phyloP scores from a whole-genome alignment of 2,113 vertebrate genomes.

The Podocnemis expansa region DNA sequence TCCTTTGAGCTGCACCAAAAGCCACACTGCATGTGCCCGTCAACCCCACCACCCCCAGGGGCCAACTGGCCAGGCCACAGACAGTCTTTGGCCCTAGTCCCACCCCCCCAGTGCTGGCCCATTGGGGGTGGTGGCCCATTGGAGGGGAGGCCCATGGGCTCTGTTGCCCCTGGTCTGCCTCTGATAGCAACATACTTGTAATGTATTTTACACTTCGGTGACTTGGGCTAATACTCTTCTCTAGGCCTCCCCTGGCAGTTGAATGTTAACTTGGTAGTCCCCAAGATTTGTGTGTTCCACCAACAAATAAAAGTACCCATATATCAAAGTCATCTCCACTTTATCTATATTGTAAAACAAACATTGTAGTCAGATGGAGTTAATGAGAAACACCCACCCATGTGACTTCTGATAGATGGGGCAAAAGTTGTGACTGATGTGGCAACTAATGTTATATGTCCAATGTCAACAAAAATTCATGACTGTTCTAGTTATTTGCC shows the following conservation, averaged over 20 bases:
- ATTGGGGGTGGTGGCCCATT: no score
- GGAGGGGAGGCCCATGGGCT: no score
- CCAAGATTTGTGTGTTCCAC: background rate
- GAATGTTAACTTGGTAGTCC: background rate
- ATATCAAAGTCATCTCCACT: background rate
- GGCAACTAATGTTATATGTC: background rate
- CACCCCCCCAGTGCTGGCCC: no score
- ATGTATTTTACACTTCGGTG: background rate
- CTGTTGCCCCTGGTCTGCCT: no score
- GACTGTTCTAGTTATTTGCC: background rate
- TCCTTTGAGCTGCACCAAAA: no score
- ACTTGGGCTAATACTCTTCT: background rate
- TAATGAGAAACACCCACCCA: background rate
- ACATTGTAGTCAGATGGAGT: no score
- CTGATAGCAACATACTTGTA: background rate
- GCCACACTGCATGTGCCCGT: no score
- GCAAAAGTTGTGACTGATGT: background rate
- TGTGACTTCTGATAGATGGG: background rate
- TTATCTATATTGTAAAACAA: background rate
- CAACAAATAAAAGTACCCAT: background rate
- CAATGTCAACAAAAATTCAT: background rate
- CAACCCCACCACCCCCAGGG: no score
- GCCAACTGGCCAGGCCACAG: no score
- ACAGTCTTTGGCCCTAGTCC: no score
- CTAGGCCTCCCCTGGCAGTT: background rate